A percentile compares a stretch with the other conserved stretches of the same genome.
phyloP scores from a whole-genome alignment of 2,797 vertebrate genomes.

The Paramormyrops hopkinsi region DNA sequence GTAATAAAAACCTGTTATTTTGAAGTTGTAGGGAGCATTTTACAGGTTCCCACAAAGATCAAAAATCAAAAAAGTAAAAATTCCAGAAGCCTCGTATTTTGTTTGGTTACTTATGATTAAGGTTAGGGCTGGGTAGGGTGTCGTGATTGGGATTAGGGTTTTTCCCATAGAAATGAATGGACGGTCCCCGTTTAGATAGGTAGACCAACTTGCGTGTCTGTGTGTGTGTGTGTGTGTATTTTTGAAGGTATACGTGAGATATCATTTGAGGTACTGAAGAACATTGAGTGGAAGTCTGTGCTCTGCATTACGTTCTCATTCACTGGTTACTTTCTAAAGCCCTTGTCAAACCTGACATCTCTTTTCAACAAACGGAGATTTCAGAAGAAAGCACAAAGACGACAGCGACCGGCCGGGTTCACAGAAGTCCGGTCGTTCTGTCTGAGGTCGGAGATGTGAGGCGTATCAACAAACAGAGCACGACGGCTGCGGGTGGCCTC shows the following conservation, averaged over 20 bases:
- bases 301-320: neutral
- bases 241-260: neutral
- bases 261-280: neutral
- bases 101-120: neutral
- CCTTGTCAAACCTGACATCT: slow-evolving; percentile 13
- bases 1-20: no score
- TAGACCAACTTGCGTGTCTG: no score
- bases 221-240: neutral
- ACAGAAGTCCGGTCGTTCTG: slow-evolving; percentile 29
- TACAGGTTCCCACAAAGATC: no score
- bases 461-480: slow-evolving; percentile 41
- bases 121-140: neutral
- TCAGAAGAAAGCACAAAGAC: slow-evolving; percentile 24
- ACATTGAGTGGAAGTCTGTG: neutral
- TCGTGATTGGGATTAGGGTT: neutral
- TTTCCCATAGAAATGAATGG: neutral
- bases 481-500: slow-evolving; percentile 46
- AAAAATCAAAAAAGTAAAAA: no score
- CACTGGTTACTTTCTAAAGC: neutral
- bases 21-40: no score
- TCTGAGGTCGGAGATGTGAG: slow-evolving; percentile 31
- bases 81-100: neutral
- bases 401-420: slow-evolving; percentile 12
- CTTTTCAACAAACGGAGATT: slow-evolving; percentile 20
- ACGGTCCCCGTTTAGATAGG: no score